These are phyloP conservation scores for Campoletis raptor DNA, from an alignment of 2,888 invertebrate genomes.

Conservation along the genomic window DNA sequence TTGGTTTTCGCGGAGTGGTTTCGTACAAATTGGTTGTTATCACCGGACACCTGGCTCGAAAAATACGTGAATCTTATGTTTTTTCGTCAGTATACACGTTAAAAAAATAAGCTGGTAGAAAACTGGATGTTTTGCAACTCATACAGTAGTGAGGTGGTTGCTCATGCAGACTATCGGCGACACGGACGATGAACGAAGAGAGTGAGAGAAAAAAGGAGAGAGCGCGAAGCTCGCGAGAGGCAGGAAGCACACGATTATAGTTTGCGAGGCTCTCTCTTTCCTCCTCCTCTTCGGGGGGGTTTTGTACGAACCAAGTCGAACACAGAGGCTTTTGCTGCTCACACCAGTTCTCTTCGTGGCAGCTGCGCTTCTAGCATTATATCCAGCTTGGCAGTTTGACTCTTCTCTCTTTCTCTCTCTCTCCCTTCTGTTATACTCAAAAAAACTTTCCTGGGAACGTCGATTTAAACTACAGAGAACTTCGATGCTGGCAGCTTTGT, in stretches of 20 bases:
- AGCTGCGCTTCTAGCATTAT: constrained; percentile 45
- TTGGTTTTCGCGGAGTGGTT: not conserved
- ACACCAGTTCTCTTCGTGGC: constrained; percentile 38
- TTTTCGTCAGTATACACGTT: not conserved
- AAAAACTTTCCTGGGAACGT: constrained; percentile 31
- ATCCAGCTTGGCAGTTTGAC: constrained; percentile 39
- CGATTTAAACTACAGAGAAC: not conserved
- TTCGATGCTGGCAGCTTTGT: constrained; percentile 1
- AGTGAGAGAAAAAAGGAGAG: constrained; percentile 36
- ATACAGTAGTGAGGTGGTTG: constrained; percentile 54
- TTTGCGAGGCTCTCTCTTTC: constrained; percentile 63
- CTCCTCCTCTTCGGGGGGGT: constrained; percentile 28
- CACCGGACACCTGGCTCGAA: constrained; percentile 39
- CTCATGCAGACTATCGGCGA: constrained; percentile 76
- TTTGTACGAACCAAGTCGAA: constrained; percentile 57
- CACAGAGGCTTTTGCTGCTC: constrained; percentile 53
- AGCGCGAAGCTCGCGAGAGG: constrained; percentile 72
- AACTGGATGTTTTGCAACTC: constrained; percentile 43
- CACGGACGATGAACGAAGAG: constrained; percentile 75
- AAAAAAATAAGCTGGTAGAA: constrained; percentile 24
- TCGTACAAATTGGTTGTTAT: constrained; percentile 1
- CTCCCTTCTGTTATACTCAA: not conserved
- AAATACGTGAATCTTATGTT: not conserved
- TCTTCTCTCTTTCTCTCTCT: constrained; percentile 13
- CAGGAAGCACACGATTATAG: constrained; percentile 82